Evolutionary conservation across 1,140 invertebrate genomes (phyloP), one percentile per base, ranked within the genome.

Genomic region (Galleria mellonella): DNA sequence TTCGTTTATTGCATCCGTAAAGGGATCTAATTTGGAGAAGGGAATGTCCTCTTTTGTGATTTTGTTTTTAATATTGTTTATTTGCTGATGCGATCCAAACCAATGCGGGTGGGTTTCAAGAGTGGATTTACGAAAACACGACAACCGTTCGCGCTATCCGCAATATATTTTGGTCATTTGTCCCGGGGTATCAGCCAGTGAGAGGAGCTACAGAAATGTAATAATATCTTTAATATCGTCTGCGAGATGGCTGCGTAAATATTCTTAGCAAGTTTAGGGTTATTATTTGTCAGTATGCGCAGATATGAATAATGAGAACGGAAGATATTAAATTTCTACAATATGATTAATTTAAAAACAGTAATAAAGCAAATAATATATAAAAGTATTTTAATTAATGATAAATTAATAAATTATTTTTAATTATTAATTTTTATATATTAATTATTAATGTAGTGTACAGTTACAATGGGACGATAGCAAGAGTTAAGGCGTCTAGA

Each of bases 201-300:
- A 14, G 30, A 9, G 9, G 23, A 46, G 33, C 27, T 33, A 9
- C 32, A 64, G 62, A 67, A 64, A 66, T 60, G 61, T 74, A 74
- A 74, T 72, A 74, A 74, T 67, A 68, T 64, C 66, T 68, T 68
- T 72, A 72, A 70, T 70, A 70, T 61, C 57, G 51, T 48, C 51
- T 47, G 43, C 15, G 45, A 53, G 52, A 62, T 60, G 47, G 46
- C 45, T 62, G 45, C 60, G 61, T 62, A 70, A 62, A 68, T 61
- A 72, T 68, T 60, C 55, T 64, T 55, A 48, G 47, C 47, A 44
- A 42, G 47, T 33, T 59, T 62, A 48, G 49, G 44, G 55, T 56
- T 67, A 62, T 71, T 62, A 62, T 68, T 23, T 23, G n/a, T n/a
- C 52, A 43, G 38, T 41, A 38, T 37, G 32, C n/a, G n/a, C 28